Evolutionary conservation across 2,797 vertebrate genomes (phyloP).

Genomic region (Darevskia nairensis): DNA sequence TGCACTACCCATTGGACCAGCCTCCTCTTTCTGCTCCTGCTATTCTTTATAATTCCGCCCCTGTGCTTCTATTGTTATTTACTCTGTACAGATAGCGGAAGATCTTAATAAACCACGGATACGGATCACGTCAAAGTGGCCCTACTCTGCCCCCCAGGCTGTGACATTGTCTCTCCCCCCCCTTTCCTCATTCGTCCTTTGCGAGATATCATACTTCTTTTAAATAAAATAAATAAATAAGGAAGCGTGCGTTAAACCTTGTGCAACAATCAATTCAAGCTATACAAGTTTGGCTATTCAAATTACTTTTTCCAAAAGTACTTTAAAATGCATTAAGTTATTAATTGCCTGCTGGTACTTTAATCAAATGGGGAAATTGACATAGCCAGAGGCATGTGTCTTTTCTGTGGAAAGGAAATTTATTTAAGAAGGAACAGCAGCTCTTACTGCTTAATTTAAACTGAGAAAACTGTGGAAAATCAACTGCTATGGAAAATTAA

Average conservation of each 20-base stretch:
- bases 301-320: constrained; percentile 86
- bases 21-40: neutral
- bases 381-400: constrained; percentile 84
- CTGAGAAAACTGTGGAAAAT: constrained; percentile 87
- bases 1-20: too few species aligned
- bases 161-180: constrained; percentile 47
- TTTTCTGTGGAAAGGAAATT: constrained; percentile 86
- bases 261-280: constrained; percentile 85
- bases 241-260: constrained; percentile 79
- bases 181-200: constrained; percentile 76
- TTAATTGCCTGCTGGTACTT: constrained; percentile 88
- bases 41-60: neutral
- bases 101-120: too few species aligned
- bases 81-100: neutral
- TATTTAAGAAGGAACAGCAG: constrained; percentile 86
- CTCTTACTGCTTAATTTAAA: constrained; percentile 88
- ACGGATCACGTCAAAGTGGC: neutral
- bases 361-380: constrained; percentile 88
- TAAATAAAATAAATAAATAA: neutral
- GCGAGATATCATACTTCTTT: constrained; percentile 76
- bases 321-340: constrained; percentile 91
- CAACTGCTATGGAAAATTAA: constrained; percentile 88
- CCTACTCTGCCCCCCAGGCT: fast-evolving
- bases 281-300: constrained; percentile 85
- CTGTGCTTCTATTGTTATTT: constrained; percentile 4